phyloP scores from a whole-genome alignment of 2,888 invertebrate genomes.

The Chorisops tibialis region DNA sequence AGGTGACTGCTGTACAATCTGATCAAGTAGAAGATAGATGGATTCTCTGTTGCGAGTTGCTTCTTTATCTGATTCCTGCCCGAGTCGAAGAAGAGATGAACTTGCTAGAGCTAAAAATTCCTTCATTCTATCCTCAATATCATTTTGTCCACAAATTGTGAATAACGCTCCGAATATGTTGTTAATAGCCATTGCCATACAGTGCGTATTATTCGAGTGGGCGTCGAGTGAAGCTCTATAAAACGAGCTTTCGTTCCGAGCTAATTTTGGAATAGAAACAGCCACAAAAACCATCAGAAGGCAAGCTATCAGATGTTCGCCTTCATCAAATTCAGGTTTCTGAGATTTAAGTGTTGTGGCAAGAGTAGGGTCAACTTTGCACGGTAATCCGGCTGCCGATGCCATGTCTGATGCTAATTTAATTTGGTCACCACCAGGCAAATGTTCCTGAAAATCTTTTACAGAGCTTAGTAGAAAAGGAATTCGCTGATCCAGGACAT shows the following conservation, averaged over 20 bases:
- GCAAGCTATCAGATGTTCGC: slow-evolving; percentile 91
- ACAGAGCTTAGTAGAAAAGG: slow-evolving; percentile 95
- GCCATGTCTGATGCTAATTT: slow-evolving; percentile 96
- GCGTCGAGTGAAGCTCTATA: slow-evolving; percentile 85
- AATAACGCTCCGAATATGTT: slow-evolving; percentile 95
- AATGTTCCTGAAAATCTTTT: slow-evolving; percentile 88
- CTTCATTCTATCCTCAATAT: slow-evolving; percentile 96
- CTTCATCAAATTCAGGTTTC: slow-evolving; percentile 82
- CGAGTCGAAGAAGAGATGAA: slow-evolving; percentile 88
- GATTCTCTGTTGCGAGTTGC: slow-evolving; percentile 92
- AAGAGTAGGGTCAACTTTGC: slow-evolving; percentile 93
- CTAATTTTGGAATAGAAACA: slow-evolving; percentile 92
- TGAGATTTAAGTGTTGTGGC: slow-evolving; percentile 86
- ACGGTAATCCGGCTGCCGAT: slow-evolving; percentile 88
- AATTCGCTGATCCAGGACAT: slow-evolving; percentile 89
- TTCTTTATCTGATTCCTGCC: slow-evolving; percentile 94
- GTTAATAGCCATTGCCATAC: slow-evolving; percentile 94
- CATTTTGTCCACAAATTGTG: slow-evolving; percentile 91
- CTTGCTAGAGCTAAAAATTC: slow-evolving; percentile 92
- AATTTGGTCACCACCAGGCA: slow-evolving; percentile 84
- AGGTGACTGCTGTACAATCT: slow-evolving; percentile 97
- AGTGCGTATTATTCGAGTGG: slow-evolving; percentile 98
- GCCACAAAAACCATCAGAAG: slow-evolving; percentile 98
- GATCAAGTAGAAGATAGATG: slow-evolving; percentile 91
- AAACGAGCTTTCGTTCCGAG: slow-evolving; percentile 84